Evolutionary conservation across 2,113 vertebrate genomes (phyloP).

Genomic region (Strigops habroptila): DNA sequence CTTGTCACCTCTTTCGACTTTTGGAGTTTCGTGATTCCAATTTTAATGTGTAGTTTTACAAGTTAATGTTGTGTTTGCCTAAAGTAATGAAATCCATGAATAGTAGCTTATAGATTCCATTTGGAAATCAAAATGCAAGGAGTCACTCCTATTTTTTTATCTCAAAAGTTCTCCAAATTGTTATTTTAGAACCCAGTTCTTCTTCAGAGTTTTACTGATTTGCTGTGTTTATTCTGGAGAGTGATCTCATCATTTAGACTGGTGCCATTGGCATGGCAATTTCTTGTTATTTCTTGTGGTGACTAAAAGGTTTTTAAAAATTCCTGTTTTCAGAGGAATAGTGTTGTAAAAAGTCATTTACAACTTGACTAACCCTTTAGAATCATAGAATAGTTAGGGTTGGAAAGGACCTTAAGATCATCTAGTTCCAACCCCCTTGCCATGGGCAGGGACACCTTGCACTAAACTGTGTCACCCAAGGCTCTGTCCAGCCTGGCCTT

Average conservation of each 20-base stretch:
- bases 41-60: background rate
- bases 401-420: too few relatives aligned
- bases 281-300: background rate
- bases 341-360: background rate
- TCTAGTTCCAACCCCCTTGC: too few relatives aligned
- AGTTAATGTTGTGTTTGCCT: background rate
- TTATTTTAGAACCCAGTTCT: background rate
- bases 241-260: accelerated
- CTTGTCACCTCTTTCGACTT: background rate
- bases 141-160: accelerated
- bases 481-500: too few relatives aligned
- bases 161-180: background rate
- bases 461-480: too few relatives aligned
- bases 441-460: too few relatives aligned
- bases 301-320: accelerated
- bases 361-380: accelerated
- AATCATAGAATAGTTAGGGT: too few relatives aligned
- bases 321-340: background rate
- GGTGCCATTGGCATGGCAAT: accelerated
- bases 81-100: background rate
- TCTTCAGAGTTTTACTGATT: background rate
- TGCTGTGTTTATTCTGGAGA: background rate
- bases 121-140: background rate
- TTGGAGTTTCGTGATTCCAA: background rate
- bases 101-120: background rate